Evolutionary conservation across 2,797 vertebrate genomes (phyloP).

Genomic region (Uromys caudimaculatus): DNA sequence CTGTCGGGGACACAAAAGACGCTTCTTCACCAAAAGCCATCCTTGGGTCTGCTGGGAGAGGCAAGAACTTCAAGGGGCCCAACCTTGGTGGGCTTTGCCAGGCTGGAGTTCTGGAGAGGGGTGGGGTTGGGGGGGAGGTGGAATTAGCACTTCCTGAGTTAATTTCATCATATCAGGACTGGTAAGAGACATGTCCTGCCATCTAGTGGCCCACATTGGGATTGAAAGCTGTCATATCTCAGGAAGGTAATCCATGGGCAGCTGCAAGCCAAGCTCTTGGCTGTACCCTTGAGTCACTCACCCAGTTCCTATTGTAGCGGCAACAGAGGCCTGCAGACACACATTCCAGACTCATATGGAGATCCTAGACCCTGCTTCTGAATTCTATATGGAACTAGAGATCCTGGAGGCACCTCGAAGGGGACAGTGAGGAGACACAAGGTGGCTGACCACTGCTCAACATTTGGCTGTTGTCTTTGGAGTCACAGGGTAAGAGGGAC

Average conservation of each 20-base stretch:
- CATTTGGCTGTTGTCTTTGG: not conserved
- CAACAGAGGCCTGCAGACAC: not conserved
- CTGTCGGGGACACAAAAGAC: not conserved
- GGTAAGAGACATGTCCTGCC: not conserved
- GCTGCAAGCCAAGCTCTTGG: not conserved
- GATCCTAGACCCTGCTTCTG: not conserved
- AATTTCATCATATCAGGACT: not conserved
- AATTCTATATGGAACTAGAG: not conserved
- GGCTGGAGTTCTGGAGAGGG: not conserved
- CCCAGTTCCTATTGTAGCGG: not conserved
- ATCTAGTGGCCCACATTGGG: constrained; percentile 31
- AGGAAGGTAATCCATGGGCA: too few relatives aligned
- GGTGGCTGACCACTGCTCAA: not conserved
- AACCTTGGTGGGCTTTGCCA: not conserved
- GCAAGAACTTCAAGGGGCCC: not conserved
- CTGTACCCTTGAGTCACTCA: not conserved
- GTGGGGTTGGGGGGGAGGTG: too few relatives aligned
- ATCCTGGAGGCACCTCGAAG: not conserved
- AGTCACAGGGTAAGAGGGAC: not conserved
- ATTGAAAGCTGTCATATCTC: not conserved
- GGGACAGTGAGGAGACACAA: not conserved
- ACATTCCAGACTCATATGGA: not conserved
- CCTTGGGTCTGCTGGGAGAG: not conserved
- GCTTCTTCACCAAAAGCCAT: not conserved
- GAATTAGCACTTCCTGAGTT: not conserved